Percentiles rank a stretch among this genome's conserved stretches.
Conservation (phyloP, 2,113 vertebrate genomes). For the Hucho hucho region DNA sequence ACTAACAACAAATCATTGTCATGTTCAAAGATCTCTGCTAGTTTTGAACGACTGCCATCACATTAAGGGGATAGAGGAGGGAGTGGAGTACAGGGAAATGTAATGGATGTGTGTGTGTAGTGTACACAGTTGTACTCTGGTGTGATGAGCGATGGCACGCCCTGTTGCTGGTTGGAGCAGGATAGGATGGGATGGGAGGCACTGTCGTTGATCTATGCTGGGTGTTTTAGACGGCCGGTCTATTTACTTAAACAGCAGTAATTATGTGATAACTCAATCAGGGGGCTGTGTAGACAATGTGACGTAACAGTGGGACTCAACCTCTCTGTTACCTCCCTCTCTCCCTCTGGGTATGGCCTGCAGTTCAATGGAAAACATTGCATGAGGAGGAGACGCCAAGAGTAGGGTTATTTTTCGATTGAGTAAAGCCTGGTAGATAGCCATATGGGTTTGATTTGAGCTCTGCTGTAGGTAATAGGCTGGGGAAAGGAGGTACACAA, state of each 20-base stretch:
- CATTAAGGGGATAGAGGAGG: too few relatives aligned
- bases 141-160: too few relatives aligned
- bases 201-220: neutral
- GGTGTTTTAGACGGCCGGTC: slow-evolving; percentile 9
- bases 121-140: too few relatives aligned
- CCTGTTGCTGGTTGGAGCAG: too few relatives aligned
- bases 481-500: neutral
- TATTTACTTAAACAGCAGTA: slow-evolving; percentile 52
- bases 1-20: slow-evolving; percentile 36
- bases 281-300: slow-evolving; percentile 29
- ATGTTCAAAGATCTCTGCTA: slow-evolving; percentile 22
- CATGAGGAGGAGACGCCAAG: slow-evolving; percentile 41
- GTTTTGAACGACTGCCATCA: too few relatives aligned
- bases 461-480: slow-evolving; percentile 63
- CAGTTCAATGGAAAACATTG: slow-evolving; percentile 55
- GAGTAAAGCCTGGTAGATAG: slow-evolving; percentile 40
- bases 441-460: slow-evolving; percentile 64
- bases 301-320: slow-evolving; percentile 23
- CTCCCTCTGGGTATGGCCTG: neutral
- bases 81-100: too few relatives aligned
- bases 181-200: too few relatives aligned
- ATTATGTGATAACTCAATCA: slow-evolving; percentile 53
- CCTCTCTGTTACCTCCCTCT: slow-evolving; percentile 7
- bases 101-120: too few relatives aligned
- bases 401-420: slow-evolving; percentile 48